These are phyloP conservation scores for Antennarius striatus DNA, from an alignment of 2,113 vertebrate species.

Conservation along the genomic window DNA sequence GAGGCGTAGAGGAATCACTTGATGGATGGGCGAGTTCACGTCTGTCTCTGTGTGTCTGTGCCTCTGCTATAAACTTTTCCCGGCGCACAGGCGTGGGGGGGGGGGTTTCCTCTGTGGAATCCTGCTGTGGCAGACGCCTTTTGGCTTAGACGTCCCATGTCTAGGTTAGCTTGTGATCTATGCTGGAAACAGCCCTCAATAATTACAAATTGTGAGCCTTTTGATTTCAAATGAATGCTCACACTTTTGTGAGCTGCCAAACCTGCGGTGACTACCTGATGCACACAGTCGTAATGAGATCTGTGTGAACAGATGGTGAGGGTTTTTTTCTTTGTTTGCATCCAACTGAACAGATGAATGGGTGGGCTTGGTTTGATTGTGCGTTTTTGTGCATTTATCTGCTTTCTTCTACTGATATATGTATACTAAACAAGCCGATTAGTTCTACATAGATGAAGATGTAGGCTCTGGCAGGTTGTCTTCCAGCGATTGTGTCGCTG, in stretches of 20 bases:
- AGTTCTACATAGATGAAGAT: constrained; percentile 3
- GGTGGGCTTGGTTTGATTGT: neutral
- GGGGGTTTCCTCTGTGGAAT: constrained; percentile 18
- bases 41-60: constrained; percentile 32
- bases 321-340: constrained; percentile 38
- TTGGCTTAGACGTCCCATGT: neutral
- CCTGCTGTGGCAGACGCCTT: neutral
- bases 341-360: neutral
- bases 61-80: constrained; percentile 18
- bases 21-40: constrained; percentile 37
- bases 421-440: no score
- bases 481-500: constrained; percentile 3
- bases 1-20: constrained; percentile 20
- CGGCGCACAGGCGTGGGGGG: constrained; percentile 3
- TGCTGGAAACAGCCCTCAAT: neutral
- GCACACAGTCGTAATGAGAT: constrained; percentile 24
- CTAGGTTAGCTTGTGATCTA: neutral
- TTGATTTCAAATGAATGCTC: constrained; percentile 29
- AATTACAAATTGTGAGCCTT: neutral
- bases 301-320: constrained; percentile 40
- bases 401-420: neutral
- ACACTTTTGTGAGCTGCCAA: constrained; percentile 25
- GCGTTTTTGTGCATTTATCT: neutral
- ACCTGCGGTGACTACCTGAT: constrained; percentile 18
- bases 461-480: constrained; percentile 29